Evolutionary conservation across 2,113 vertebrate species (phyloP).

Genomic region (Myanophis thanlyinensis): DNA sequence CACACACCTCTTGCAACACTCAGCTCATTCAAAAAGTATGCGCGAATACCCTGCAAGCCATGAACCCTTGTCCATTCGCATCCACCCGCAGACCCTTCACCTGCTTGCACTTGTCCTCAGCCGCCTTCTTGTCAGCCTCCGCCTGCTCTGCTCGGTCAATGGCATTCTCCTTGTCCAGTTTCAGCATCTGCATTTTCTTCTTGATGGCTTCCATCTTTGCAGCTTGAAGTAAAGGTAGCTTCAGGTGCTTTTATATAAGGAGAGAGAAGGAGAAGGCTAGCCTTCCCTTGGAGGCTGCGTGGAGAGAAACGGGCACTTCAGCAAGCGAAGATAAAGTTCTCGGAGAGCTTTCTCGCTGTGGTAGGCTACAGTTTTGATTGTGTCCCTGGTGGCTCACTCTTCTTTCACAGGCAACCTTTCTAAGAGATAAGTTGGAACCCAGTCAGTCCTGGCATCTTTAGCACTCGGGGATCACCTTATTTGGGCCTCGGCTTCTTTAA

Average conservation of each 20-base stretch:
- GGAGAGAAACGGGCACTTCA: slow-evolving; percentile 48
- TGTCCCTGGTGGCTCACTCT: slow-evolving; percentile 70
- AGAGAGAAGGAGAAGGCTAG: slow-evolving; percentile 13
- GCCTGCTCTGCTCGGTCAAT: slow-evolving; percentile 91
- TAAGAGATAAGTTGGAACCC: slow-evolving; percentile 71
- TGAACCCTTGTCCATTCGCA: not conserved
- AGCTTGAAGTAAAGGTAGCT: not conserved
- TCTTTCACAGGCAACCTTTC: slow-evolving; percentile 66
- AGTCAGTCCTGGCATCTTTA: slow-evolving; percentile 59
- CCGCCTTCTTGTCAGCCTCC: slow-evolving; percentile 86
- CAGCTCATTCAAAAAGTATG: not conserved
- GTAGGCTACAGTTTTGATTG: slow-evolving; percentile 69
- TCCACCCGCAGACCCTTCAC: slow-evolving; percentile 61
- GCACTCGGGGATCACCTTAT: slow-evolving; percentile 76
- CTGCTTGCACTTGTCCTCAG: slow-evolving; percentile 90
- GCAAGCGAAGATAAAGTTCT: slow-evolving; percentile 62
- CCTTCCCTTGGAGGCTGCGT: not conserved
- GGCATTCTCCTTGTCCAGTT: slow-evolving; percentile 94
- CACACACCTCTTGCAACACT: not conserved
- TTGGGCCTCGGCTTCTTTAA: slow-evolving; percentile 81
- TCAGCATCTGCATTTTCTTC: slow-evolving; percentile 99
- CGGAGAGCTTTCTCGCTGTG: slow-evolving; percentile 66
- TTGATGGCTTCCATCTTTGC: slow-evolving; percentile 94
- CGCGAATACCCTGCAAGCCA: not conserved
- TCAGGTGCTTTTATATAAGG: slow-evolving; percentile 33